Evolutionary conservation across 2,113 vertebrate species (phyloP), one percentile per base, ranked within the genome.

Genomic region (Istiophorus platypterus): DNA sequence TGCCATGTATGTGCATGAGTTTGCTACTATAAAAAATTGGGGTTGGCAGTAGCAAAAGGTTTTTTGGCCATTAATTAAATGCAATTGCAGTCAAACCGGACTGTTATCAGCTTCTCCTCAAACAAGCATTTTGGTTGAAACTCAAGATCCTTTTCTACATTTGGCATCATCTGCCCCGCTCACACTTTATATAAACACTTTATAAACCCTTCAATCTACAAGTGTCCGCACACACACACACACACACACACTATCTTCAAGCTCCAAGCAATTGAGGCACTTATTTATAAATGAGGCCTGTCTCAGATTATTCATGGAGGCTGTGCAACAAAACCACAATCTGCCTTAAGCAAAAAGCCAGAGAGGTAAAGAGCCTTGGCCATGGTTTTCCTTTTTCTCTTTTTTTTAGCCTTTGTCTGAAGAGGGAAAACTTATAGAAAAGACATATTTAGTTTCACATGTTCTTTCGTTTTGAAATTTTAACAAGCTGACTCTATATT

Each of bases 41-140:
- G 59, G 64, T 74, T 90, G 89, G 92, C 89, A 83, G 41, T 49
- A 0, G 76, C 72, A 65, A 77, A 73, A 75, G 54, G 62, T 79
- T 91, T 84, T 82, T 87, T 82, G 82, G 77, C 91, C 91, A 89
- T 93, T 94, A 92, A 93, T 95, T 91, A 91, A 92, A 80, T 29
- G 1, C 86, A 94, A 94, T 92, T 91, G 83, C 89, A 89, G 84
- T 85, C 64, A 82, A 92, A 83, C 87, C 58, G 9, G 88, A 89
- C 90, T 90, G 89, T 95, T 95, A 95, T 94, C 93, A 81, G 85
- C 88, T 86, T 86, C 79, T 86, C 66, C 85, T 88, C 86, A 59
- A 92, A 89, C 82, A 82, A 81, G 82, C 87, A 74, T 67, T 86
- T 88, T 72, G 76, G 88, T 79, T 89, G 88, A 92, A 95, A 92